phyloP scores from a whole-genome alignment of 2,113 vertebrate species.

The Sprattus sprattus region DNA sequence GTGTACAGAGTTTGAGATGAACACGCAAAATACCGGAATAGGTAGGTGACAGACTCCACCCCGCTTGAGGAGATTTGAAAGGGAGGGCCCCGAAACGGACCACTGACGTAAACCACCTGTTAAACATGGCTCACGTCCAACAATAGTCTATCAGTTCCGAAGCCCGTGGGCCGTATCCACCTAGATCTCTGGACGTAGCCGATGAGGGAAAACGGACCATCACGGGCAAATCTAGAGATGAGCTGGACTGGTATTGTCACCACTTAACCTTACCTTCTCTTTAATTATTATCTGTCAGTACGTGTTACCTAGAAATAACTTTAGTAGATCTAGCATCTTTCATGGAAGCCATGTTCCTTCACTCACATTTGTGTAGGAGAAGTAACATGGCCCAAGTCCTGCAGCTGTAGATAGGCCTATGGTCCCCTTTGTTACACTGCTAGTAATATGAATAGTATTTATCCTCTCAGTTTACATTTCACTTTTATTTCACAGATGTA shows the following conservation, averaged over 20 bases:
- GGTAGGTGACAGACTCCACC: not conserved
- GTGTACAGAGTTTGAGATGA: not conserved
- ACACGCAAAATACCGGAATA: not conserved
- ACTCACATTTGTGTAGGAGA: not conserved
- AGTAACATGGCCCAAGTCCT: not conserved
- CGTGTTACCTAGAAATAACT: not conserved
- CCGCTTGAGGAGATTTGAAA: not conserved
- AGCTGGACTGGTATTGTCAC: not conserved
- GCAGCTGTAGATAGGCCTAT: not conserved
- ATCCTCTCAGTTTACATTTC: not conserved
- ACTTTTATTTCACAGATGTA: constrained; percentile 4
- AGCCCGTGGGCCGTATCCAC: not conserved
- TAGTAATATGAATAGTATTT: constrained; percentile 7
- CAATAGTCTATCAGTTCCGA: not conserved
- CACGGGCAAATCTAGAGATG: not conserved
- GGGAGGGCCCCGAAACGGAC: not conserved
- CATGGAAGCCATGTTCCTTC: not conserved
- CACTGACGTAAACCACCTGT: not conserved
- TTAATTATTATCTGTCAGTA: not conserved
- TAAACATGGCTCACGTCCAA: not conserved
- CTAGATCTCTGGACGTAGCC: not conserved
- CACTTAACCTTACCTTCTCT: not conserved
- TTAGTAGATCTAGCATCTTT: not conserved
- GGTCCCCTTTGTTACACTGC: not conserved
- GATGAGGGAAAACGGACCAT: not conserved